phyloP scores from a whole-genome alignment of 2,888 invertebrate genomes.

The Drosophila flavopinicola region DNA sequence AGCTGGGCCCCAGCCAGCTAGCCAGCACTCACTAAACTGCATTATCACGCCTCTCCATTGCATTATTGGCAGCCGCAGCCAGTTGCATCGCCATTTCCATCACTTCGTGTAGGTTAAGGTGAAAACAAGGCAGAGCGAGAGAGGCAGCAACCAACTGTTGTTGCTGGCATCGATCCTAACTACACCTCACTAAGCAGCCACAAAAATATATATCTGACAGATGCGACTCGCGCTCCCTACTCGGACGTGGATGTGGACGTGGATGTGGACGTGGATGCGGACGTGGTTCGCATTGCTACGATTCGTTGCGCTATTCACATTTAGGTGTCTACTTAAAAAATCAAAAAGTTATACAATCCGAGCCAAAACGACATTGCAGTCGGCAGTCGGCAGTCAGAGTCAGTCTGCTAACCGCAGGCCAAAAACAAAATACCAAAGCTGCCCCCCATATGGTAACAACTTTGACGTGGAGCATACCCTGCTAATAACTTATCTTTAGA shows the following conservation, averaged over 20 bases:
- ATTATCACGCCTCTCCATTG: conserved; percentile 79
- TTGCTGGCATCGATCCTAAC: conserved; percentile 71
- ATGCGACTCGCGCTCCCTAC: conserved; percentile 73
- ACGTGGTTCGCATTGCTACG: conserved; percentile 67
- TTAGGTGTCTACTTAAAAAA: conserved; percentile 80
- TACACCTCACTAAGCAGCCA: conserved; percentile 77
- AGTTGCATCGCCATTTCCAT: conserved; percentile 57
- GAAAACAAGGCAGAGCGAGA: conserved; percentile 63
- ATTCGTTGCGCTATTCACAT: conserved; percentile 79
- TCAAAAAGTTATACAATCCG: conserved; percentile 76
- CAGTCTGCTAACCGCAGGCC: conserved; percentile 63
- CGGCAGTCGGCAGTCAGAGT: conserved; percentile 28
- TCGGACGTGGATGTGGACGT: conserved; percentile 44
- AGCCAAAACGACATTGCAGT: conserved; percentile 61
- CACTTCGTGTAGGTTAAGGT: conserved; percentile 68
- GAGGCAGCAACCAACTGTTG: conserved; percentile 41
- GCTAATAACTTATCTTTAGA: not conserved
- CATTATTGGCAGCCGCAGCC: conserved; percentile 73
- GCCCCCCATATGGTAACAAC: not conserved
- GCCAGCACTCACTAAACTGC: conserved; percentile 78
- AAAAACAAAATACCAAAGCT: conserved; percentile 42
- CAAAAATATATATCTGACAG: conserved; percentile 79
- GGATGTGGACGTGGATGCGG: conserved; percentile 41
- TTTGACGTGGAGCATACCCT: conserved; percentile 26
- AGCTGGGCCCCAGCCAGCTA: conserved; percentile 4